Evolutionary conservation across 2,888 invertebrate genomes (phyloP).

Genomic region (Drosophila hawaiiensis): DNA sequence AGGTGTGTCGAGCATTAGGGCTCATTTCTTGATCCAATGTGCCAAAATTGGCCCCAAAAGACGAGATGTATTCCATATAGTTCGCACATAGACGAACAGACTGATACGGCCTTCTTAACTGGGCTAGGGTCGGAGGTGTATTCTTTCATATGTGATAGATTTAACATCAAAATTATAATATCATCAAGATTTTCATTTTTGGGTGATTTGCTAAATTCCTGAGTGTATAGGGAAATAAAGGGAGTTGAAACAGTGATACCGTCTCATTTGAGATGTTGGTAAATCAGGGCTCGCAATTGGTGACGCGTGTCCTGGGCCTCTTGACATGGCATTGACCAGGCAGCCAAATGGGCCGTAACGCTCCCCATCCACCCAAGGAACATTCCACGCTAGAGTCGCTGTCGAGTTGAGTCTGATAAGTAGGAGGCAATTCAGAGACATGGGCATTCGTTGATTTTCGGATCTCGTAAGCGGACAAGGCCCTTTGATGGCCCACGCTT

Average conservation of each 20-base stretch:
- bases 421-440: conserved; percentile 28
- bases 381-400: not conserved
- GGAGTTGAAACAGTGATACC: conserved; percentile 13
- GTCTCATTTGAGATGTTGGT: conserved; percentile 26
- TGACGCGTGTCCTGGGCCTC: conserved; percentile 63
- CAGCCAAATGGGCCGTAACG: conserved; percentile 27
- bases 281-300: conserved; percentile 62
- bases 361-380: not conserved
- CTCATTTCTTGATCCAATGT: not conserved
- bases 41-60: not conserved
- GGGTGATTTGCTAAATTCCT: not conserved
- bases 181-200: not conserved
- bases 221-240: not conserved
- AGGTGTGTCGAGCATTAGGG: not conserved
- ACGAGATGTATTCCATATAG: not conserved
- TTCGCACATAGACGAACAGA: not conserved
- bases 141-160: not conserved
- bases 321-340: conserved; percentile 65
- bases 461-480: conserved; percentile 66
- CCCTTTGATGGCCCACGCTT: conserved; percentile 48
- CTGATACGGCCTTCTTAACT: not conserved
- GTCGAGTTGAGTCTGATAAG: conserved; percentile 35
- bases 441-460: conserved; percentile 42
- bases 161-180: not conserved
- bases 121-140: not conserved